Base-by-base conservation (phyloP, 2,797 vertebrate species). In the Peromyscus eremicus region DNA sequence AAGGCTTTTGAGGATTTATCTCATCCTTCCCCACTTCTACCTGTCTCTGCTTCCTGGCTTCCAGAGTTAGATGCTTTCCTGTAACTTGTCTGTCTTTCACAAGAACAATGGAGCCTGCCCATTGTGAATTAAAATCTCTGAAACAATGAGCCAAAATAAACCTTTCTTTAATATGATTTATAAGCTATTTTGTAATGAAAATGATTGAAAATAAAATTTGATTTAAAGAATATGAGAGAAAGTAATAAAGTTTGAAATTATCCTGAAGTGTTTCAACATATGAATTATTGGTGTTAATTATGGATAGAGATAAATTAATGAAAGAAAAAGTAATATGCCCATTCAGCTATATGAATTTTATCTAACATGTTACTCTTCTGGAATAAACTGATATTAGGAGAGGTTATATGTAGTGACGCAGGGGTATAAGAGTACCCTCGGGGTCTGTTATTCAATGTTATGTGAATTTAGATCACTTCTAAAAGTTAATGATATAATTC, bases 361-460 rank as follows among this genome's bases (percentile, higher is more conserved):
- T 40, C 23, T 27, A 37, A 60, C n/a, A 82, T 27, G n/a, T 6
- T 27, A 60, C n/a, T 16, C 13, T 60, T 27, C 23, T 16, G n/a
- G 13, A 55, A 79, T 21, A 21, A 37, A 40, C 40, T 82, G 23
- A 40, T 60, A 82, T 14, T 2, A 82, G 55, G 21, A 40, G 57
- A 25, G 23, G n/a, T 21, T 81, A 29, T 40, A 6, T 25, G 3
- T 12, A 60, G 11, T 16, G 13, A 12, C 14, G 3, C 11, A 57
- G 23, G 3, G 6, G 3, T 7, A 37, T n/a, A n/a, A n/a, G 5
- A 25, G n/a, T 6, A 27, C 11, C 5, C 23, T n/a, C 7, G 9
- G n/a, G n/a, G n/a, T 4, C 25, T 27, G 12, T 14, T 60, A 27
- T 27, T 37, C 55, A 82, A 60, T 8, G 55, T 40, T 60, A 21